Evolutionary conservation across 2,113 vertebrate species (phyloP).

Genomic region (Mormyrus lacerda): DNA sequence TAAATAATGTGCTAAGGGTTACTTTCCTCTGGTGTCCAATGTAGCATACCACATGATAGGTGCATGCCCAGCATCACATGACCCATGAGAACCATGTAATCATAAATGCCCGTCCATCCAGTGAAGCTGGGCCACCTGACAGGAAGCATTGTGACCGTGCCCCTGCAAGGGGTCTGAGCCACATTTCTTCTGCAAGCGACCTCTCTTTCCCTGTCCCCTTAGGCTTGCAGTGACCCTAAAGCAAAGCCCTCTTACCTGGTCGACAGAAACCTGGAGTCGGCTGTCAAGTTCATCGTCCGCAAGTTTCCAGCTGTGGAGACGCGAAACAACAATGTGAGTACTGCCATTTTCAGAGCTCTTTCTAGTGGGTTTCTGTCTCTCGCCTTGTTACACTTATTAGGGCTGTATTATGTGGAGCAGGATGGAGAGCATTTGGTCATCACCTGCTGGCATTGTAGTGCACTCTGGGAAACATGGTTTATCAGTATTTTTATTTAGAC

Average conservation of each 20-base stretch:
- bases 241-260: constrained; percentile 97
- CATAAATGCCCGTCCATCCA: neutral
- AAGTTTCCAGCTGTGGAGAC: constrained; percentile 97
- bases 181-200: neutral
- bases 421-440: neutral
- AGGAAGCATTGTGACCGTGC: neutral
- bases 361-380: neutral
- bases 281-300: constrained; percentile 96
- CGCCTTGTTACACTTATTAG: neutral
- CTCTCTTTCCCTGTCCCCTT: constrained; percentile 38
- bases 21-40: neutral
- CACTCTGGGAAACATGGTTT: neutral
- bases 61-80: constrained; percentile 38
- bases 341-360: neutral
- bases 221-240: constrained; percentile 97
- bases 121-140: neutral
- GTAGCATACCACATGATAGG: constrained; percentile 23
- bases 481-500: neutral
- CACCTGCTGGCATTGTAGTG: neutral
- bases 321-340: constrained; percentile 95
- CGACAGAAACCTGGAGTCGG: constrained; percentile 96
- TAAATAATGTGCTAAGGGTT: constrained; percentile 24
- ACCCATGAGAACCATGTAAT: constrained; percentile 4
- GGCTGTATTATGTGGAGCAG: neutral
- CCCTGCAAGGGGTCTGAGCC: neutral